Evolutionary conservation across 2,888 invertebrate genomes (phyloP).

Genomic region (Brenthis ino): DNA sequence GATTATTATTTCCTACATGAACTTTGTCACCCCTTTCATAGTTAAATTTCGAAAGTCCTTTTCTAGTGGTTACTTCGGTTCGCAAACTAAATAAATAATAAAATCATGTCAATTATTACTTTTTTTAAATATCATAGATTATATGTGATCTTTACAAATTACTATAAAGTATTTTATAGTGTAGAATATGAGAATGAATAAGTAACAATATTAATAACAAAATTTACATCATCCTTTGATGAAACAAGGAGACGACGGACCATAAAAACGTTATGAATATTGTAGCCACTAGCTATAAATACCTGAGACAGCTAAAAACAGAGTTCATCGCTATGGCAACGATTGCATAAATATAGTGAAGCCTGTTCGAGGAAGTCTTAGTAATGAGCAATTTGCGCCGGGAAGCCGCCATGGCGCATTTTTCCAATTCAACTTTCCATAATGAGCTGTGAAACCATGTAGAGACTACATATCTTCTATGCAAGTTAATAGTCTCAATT

Average conservation of each 20-base stretch:
- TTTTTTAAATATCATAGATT: too few species aligned
- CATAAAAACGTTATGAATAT: conserved; percentile 31
- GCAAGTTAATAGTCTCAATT: conserved; percentile 72
- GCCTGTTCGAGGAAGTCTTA: conserved; percentile 58
- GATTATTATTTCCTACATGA: too few species aligned
- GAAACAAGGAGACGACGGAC: conserved; percentile 16
- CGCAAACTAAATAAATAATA: too few species aligned
- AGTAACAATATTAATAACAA: background rate
- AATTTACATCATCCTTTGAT: conserved; percentile 4
- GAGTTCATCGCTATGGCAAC: conserved; percentile 47
- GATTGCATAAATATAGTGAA: conserved; percentile 62
- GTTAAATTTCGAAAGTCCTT: too few species aligned
- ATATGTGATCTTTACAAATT: too few species aligned
- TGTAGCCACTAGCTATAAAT: conserved; percentile 33
- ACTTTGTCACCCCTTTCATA: too few species aligned
- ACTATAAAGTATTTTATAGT: background rate
- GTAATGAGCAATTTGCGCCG: conserved; percentile 66
- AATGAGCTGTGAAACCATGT: conserved; percentile 70
- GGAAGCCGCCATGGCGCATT: conserved; percentile 45
- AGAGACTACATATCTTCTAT: conserved; percentile 65
- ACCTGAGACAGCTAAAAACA: conserved; percentile 45
- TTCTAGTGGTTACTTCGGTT: too few species aligned
- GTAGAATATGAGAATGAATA: background rate
- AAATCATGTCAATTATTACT: too few species aligned
- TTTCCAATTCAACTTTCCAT: conserved; percentile 55